These are phyloP conservation scores for Girardinus metallicus DNA, from an alignment of 2,797 vertebrate genomes.

Conservation along the genomic window DNA sequence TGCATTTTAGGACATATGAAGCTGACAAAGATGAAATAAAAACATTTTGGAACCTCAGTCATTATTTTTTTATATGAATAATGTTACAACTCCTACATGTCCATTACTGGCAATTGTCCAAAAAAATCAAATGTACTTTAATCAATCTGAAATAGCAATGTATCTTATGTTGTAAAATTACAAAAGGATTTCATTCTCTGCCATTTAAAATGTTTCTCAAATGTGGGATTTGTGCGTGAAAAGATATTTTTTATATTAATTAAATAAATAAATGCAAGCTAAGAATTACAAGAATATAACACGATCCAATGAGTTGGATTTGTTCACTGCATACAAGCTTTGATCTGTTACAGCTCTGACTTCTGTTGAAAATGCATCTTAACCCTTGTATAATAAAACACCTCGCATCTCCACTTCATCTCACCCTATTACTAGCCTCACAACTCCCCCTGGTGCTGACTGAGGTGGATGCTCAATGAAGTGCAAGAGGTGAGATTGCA, in stretches of 20 bases:
- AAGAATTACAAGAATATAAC: background rate
- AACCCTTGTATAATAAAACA: conserved; percentile 27
- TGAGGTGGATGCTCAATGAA: conserved; percentile 55
- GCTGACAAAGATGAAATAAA: background rate
- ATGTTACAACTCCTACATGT: background rate
- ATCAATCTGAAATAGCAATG: background rate
- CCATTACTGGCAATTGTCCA: background rate
- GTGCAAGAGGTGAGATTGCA: conserved; percentile 36
- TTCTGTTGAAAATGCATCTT: conserved; percentile 35
- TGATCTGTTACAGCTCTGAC: conserved; percentile 30
- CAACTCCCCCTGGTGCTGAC: conserved; percentile 73
- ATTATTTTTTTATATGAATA: background rate
- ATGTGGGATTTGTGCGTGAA: background rate
- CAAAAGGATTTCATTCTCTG: background rate
- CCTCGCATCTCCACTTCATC: conserved; percentile 35
- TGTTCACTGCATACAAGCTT: background rate
- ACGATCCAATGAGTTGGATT: background rate
- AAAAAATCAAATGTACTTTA: background rate
- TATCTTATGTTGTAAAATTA: background rate
- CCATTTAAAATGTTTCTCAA: background rate
- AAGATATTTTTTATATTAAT: background rate
- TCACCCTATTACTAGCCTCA: conserved; percentile 61
- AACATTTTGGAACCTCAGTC: background rate
- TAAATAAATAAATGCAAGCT: background rate
- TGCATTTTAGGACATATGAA: background rate